Conservation (phyloP, 1,140 invertebrate genomes). For the Eriocheir sinensis region DNA sequence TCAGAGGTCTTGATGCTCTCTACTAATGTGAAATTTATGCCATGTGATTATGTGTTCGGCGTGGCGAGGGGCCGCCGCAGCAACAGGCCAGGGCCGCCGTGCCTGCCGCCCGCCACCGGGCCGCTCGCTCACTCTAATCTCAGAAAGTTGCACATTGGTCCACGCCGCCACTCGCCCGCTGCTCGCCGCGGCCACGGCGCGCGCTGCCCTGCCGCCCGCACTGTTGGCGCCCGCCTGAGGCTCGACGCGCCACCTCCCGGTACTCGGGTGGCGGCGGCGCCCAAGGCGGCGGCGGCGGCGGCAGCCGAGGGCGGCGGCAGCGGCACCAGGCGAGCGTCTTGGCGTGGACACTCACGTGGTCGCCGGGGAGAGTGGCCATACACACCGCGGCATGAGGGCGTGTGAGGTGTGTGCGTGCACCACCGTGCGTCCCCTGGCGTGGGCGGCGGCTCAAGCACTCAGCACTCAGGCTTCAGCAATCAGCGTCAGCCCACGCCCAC, state of each 20-base stretch:
- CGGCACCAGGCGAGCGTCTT: no score
- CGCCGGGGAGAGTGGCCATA: conserved; percentile 71
- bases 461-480: no score
- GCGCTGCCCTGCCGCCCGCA: no score
- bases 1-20: conserved; percentile 55
- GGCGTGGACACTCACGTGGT: conserved; percentile 63
- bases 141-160: no score
- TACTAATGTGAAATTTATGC: conserved; percentile 61
- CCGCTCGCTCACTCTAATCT: background rate
- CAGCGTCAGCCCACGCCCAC: conserved; percentile 29
- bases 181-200: background rate
- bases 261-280: background rate
- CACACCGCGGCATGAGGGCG: conserved; percentile 44
- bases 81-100: background rate
- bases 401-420: conserved; percentile 43
- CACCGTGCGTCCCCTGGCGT: background rate
- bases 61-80: conserved; percentile 37
- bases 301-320: background rate
- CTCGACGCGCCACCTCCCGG: background rate
- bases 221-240: background rate
- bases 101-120: background rate
- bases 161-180: no score
- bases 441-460: background rate
- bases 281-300: background rate
- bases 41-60: conserved; percentile 58